Conservation (phyloP, 2,888 invertebrate species). For the Aphidoletes aphidimyza region DNA sequence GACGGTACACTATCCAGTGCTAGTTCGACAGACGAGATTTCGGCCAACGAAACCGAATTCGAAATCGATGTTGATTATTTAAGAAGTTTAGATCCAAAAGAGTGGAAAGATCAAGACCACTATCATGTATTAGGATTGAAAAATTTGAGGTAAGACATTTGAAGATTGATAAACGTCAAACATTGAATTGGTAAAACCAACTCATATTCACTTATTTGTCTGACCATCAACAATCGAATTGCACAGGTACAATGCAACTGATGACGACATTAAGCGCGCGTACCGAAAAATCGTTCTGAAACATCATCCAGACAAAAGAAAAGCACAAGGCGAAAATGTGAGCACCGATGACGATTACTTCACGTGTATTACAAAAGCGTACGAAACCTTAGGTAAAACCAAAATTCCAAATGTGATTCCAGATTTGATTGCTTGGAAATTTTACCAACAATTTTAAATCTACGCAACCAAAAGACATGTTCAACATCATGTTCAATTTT, state of each 20-base stretch:
- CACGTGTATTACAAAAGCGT: conserved; percentile 97
- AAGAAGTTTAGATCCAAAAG: conserved; percentile 90
- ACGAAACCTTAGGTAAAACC: conserved; percentile 81
- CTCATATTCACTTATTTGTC: too few relatives aligned
- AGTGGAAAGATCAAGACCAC: conserved; percentile 98
- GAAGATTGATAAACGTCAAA: not conserved
- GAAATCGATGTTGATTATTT: conserved; percentile 85
- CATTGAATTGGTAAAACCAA: too few relatives aligned
- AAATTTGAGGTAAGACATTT: conserved; percentile 66
- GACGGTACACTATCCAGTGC: conserved; percentile 57
- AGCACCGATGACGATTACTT: conserved; percentile 95
- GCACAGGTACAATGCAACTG: conserved; percentile 82
- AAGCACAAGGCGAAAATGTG: conserved; percentile 88
- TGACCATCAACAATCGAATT: not conserved
- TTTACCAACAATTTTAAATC: not conserved
- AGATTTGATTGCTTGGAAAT: too few relatives aligned
- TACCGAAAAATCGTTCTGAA: conserved; percentile 90
- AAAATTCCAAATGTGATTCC: not conserved
- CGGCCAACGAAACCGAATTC: conserved; percentile 66
- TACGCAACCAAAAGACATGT: not conserved
- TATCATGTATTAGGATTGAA: conserved; percentile 94
- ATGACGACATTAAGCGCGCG: conserved; percentile 93
- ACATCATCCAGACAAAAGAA: conserved; percentile 98
- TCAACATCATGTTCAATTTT: not conserved
- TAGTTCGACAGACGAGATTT: conserved; percentile 57